Base-by-base conservation (phyloP, 2,888 invertebrate genomes). In the Xylocampa areola region DNA sequence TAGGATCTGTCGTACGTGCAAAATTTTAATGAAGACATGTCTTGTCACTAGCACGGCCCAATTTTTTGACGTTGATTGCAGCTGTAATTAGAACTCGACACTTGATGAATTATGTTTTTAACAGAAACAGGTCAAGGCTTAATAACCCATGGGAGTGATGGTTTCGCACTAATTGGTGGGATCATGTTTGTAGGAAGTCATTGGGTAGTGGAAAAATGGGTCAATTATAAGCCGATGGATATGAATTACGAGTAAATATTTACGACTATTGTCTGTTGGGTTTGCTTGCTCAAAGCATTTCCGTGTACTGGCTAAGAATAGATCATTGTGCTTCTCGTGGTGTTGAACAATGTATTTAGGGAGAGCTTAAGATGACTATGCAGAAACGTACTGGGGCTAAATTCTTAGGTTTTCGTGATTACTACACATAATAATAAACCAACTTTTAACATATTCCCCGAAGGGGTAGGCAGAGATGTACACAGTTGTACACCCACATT, bases 21-120 rank as follows among this genome's bases (percentile, higher is more conserved):
- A 78, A 79, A 72, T 71, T 66, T 58, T 76, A 74, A 79, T 80
- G 71, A 76, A 77, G 63, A 80, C 66, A 69, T 78, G 73, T 67
- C 73, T 65, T 48, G 54, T 69, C 70, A 66, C 62, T 69, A 62
- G 65, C 50, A 44, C 57, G 74, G 59, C 69, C 72, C 64, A 65
- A 77, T 67, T 78, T 78, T 71, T 65, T 59, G 71, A 75, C 71
- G 70, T 73, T 71, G 68, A 74, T 76, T 65, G 45, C 47, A 57
- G 55, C 48, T 37, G 36, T 76, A 59, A 73, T 68, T 73, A 70
- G 52, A 65, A 73, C 60, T 52, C 61, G 61, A 73, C 76, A 61
- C 58, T 73, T 73, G 70, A 68, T 61, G 49, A 54, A 70, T 76
- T 59, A 37, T 61, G 59, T 73, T 64, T 52, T 50, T 39, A 54